Conservation (phyloP, 2,888 invertebrate species). For the Dugesia japonica region DNA sequence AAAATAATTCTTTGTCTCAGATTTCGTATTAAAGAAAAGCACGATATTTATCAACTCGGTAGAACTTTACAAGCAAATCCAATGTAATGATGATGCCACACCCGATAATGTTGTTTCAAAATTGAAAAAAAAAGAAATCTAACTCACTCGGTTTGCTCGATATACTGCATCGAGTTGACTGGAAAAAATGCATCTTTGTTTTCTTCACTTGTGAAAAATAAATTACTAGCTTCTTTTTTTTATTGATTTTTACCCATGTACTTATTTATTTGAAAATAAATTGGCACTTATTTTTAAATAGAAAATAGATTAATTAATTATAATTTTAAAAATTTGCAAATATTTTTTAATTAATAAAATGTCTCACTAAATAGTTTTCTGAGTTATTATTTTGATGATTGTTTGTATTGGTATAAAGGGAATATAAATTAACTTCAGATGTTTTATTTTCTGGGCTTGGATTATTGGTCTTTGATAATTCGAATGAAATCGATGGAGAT, state of each 20-base stretch:
- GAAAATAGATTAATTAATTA: no score
- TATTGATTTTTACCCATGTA: no score
- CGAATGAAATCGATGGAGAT: background rate
- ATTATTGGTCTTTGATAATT: background rate
- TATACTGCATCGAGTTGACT: background rate
- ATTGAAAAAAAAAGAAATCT: no score
- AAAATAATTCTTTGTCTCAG: background rate
- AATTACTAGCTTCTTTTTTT: no score
- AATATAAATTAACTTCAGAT: conserved; percentile 2
- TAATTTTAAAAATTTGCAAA: no score
- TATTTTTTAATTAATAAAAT: no score
- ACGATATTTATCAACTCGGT: background rate
- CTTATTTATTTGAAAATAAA: no score
- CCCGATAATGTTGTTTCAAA: background rate
- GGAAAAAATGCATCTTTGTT: background rate
- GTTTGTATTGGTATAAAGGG: background rate
- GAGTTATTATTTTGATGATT: background rate
- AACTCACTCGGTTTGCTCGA: conserved; percentile 9
- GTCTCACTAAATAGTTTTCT: background rate
- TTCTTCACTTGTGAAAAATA: no score
- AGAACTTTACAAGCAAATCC: background rate
- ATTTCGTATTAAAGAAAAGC: conserved; percentile 9
- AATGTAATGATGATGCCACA: background rate
- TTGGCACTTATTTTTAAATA: no score
- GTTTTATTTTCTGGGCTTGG: background rate